Conservation (phyloP, 1,140 invertebrate genomes). For the Hirudo medicinalis region DNA sequence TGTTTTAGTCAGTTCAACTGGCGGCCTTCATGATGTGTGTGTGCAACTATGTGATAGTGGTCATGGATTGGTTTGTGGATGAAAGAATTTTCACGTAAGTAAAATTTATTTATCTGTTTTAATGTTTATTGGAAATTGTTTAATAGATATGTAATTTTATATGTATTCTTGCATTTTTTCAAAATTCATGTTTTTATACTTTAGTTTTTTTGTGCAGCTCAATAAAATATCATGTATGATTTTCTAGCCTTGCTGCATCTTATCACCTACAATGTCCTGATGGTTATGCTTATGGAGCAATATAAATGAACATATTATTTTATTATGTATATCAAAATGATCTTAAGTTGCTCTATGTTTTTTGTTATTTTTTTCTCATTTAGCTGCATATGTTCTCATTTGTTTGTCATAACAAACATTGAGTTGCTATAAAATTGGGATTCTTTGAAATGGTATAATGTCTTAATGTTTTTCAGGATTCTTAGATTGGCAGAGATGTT, state of each 20-base stretch:
- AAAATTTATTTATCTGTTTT: not conserved
- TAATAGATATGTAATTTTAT: not conserved
- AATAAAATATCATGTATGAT: no score
- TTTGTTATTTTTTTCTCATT: no score
- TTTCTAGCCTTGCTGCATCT: no score
- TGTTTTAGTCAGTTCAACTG: conserved; percentile 49
- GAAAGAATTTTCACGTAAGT: conserved; percentile 53
- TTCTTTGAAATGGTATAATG: conserved; percentile 6
- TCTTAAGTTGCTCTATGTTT: no score
- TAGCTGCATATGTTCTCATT: no score
- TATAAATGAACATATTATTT: no score
- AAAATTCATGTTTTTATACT: not conserved
- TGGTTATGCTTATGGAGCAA: no score
- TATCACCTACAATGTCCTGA: no score
- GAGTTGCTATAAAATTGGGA: not conserved
- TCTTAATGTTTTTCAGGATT: conserved; percentile 47
- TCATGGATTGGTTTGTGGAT: conserved; percentile 74
- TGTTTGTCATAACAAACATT: no score
- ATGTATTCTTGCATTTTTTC: no score
- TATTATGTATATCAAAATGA: no score
- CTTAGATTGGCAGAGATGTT: conserved; percentile 72
- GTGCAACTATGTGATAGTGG: conserved; percentile 72
- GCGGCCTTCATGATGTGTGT: conserved; percentile 69
- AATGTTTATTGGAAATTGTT: not conserved
- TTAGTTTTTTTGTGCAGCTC: not conserved